These are phyloP conservation scores for Notodonta ziczac DNA, from an alignment of 2,888 invertebrate genomes.

Conservation along the genomic window DNA sequence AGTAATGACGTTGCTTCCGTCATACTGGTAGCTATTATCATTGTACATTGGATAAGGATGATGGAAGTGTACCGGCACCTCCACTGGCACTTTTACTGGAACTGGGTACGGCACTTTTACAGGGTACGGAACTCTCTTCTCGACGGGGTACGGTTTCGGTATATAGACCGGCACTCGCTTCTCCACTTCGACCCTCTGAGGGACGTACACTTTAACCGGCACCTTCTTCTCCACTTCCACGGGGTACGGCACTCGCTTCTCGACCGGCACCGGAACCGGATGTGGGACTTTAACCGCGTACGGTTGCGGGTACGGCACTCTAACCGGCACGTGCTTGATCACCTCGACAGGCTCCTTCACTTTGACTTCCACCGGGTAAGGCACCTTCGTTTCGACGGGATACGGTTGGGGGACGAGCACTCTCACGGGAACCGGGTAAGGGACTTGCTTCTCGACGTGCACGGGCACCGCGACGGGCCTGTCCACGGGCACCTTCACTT, in stretches of 20 bases:
- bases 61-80: conserved; percentile 66
- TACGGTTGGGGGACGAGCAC: conserved; percentile 76
- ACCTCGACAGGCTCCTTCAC: conserved; percentile 72
- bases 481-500: conserved; percentile 74
- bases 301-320: conserved; percentile 74
- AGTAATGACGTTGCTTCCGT: conserved; percentile 17
- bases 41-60: conserved; percentile 54
- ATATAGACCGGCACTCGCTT: conserved; percentile 59
- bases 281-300: conserved; percentile 82
- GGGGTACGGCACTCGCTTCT: conserved; percentile 75
- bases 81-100: conserved; percentile 56
- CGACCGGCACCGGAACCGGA: conserved; percentile 76
- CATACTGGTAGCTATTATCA: conserved; percentile 32
- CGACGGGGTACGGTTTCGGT: conserved; percentile 68
- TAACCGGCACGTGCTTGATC: conserved; percentile 71
- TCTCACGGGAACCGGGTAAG: conserved; percentile 74
- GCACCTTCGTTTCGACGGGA: conserved; percentile 84
- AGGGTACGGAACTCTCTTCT: conserved; percentile 66
- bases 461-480: conserved; percentile 71
- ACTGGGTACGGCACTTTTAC: conserved; percentile 72
- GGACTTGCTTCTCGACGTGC: conserved; percentile 71
- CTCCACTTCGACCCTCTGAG: conserved; percentile 51
- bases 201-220: conserved; percentile 64
- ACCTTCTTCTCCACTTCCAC: conserved; percentile 79
- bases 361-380: conserved; percentile 78